Base-by-base conservation (phyloP, 1,140 invertebrate genomes). In the Cardiocondyla obscurior region DNA sequence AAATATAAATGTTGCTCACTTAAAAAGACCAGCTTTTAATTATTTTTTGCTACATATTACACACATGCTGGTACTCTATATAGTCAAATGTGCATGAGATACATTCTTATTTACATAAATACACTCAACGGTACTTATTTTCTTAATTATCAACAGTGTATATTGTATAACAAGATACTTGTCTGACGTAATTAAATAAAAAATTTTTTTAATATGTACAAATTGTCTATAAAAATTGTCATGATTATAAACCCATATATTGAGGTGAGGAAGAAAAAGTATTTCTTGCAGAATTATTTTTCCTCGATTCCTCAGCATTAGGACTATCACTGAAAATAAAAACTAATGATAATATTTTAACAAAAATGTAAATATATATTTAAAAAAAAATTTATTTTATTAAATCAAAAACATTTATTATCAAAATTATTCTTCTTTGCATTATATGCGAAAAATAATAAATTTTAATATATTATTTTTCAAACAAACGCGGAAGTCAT, bases 171-270 rank as follows among this genome's bases (percentile, higher is more conserved):
- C 53, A 74, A 81, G 33, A 85, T 77, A 82, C 76, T 46, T 55
- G 67, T 82, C 70, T 82, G 74, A 70, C 44, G 69, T 22, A 55
- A 74, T 87, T 82, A 83, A 85, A 88, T 85, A 73, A 88, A 84
- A 72, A 87, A 49, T 64, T 64, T 28, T 79, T 74, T 74, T 46
- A 39, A 74, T 90, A 90, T 89, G 67, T 90, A 90, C 86, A 90
- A 90, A 86, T 90, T 90, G 44, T 79, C 87, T 90, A 90, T 88
- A 88, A 88, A 90, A 87, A 83, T 79, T 62, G 39, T 83, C 67
- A 81, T 84, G 84, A 86, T 93, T 92, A 94, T 88, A 94, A 90
- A 88, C 93, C 93, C 90, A 93, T 94, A 64, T 94, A 94, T 84
- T 94, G 93, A 65, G 93, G 92, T 51, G 93, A 94, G 28, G 93